Evolutionary conservation across 1,140 invertebrate genomes (phyloP), one percentile per base, ranked within the genome.

Genomic region (Solenopsis invicta): DNA sequence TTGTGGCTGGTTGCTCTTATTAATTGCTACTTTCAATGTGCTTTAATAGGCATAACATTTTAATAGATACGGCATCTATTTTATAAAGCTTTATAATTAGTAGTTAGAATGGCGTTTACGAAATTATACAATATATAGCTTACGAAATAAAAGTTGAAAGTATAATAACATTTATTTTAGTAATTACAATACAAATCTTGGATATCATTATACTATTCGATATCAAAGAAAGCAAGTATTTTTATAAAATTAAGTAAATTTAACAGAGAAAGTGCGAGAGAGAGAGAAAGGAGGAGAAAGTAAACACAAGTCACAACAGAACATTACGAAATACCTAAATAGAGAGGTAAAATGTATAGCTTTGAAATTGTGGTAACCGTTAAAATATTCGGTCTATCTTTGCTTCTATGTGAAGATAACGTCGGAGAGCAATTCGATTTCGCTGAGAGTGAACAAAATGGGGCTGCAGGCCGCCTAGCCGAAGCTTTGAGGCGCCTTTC

Each of bases 401-500:
- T 94, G 93, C 93, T 96, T 95, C 94, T 95, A 95, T 95, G 96
- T 95, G 95, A 96, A 95, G 95, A 96, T 95, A 94, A 95, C 95
- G 94, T 93, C 94, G 93, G 93, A 94, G 94, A 95, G 93, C 93
- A 93, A 95, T 95, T 94, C 94, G 95, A 94, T 96, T 96, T 96
- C 93, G 95, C 95, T 94, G 95, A 95, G 95, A 94, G 93, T 91
- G 94, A 94, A 93, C 93, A 93, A 91, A 94, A 94, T 92, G 95
- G 95, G 96, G 96, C 95, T 94, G 96, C 96, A 92, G 93, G 93
- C 91, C 94, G 94, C 91, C 94, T 96, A 93, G 95, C 95, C 93
- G 95, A 95, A 94, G 95, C 95, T 94, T 94, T 96, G 94, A 96
- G 96, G 94, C 96, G 96, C 88, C 96, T 97, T 95, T 96, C 96